phyloP scores from a whole-genome alignment of 2,797 vertebrate species.

The Botia almorhae region DNA sequence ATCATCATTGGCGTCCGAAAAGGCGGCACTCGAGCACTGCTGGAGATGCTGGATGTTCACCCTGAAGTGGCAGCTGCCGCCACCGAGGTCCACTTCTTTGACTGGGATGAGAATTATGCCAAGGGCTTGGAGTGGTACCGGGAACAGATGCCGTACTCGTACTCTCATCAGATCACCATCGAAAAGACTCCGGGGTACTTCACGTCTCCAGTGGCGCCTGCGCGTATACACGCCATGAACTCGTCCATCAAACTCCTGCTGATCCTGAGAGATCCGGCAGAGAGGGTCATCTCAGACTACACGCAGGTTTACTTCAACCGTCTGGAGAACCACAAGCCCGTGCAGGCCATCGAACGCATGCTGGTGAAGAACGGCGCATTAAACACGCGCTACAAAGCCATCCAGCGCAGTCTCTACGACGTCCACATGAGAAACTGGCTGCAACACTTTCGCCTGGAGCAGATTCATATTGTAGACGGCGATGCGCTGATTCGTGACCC shows the following conservation, averaged over 20 bases:
- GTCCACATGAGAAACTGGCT: slow-evolving; percentile 93
- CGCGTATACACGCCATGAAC: slow-evolving; percentile 91
- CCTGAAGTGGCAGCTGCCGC: slow-evolving; percentile 90
- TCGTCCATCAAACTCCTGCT: slow-evolving; percentile 90
- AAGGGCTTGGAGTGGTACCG: slow-evolving; percentile 93
- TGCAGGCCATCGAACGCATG: slow-evolving; percentile 92
- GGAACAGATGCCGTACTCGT: slow-evolving; percentile 91
- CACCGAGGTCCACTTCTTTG: slow-evolving; percentile 94
- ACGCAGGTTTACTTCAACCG: slow-evolving; percentile 96
- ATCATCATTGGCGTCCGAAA: slow-evolving; percentile 94
- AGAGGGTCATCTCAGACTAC: slow-evolving; percentile 93
- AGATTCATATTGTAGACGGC: slow-evolving; percentile 93
- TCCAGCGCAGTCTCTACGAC: slow-evolving; percentile 93
- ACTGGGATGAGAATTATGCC: slow-evolving; percentile 93
- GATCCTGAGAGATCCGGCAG: slow-evolving; percentile 89
- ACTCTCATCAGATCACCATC: slow-evolving; percentile 90
- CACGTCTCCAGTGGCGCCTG: slow-evolving; percentile 87
- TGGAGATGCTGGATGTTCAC: slow-evolving; percentile 95
- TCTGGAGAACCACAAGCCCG: slow-evolving; percentile 91
- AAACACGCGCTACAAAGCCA: slow-evolving; percentile 92
- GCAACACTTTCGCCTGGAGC: slow-evolving; percentile 87
- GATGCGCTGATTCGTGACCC: slow-evolving; percentile 89
- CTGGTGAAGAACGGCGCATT: slow-evolving; percentile 89
- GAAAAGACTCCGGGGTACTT: slow-evolving; percentile 96
- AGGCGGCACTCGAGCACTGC: slow-evolving; percentile 88